phyloP scores from a whole-genome alignment of 2,113 vertebrate genomes.

The Oenanthe oenanthe region DNA sequence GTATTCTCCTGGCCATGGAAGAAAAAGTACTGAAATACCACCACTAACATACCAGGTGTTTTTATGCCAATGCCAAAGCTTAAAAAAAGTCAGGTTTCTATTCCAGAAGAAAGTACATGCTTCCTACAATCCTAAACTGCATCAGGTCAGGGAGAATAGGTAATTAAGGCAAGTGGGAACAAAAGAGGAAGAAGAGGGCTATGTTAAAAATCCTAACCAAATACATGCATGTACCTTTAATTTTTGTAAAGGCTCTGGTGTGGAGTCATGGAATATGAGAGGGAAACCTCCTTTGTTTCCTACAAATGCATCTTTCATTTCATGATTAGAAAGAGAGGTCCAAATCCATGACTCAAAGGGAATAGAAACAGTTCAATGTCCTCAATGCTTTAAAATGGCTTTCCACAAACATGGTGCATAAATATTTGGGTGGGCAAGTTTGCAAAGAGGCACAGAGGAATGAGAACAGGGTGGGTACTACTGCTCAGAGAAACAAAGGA shows the following conservation, averaged over 20 bases:
- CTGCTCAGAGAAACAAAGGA: neutral
- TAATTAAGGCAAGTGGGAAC: neutral
- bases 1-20: neutral
- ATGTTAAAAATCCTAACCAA: neutral
- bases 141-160: neutral
- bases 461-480: neutral
- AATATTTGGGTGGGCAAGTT: neutral
- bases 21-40: neutral
- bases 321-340: neutral
- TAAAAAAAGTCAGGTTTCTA: neutral
- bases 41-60: neutral
- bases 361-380: neutral
- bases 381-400: neutral
- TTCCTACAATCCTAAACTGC: neutral
- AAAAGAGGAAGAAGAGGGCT: neutral
- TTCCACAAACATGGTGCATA: neutral
- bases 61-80: neutral
- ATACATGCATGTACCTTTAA: neutral
- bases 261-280: neutral
- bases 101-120: neutral
- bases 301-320: neutral
- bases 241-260: neutral
- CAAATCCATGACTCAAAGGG: neutral
- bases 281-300: neutral
- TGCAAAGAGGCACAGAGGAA: neutral